These are phyloP conservation scores for Glaucomys volans DNA, from an alignment of 2,113 vertebrate genomes.

Conservation along the genomic window DNA sequence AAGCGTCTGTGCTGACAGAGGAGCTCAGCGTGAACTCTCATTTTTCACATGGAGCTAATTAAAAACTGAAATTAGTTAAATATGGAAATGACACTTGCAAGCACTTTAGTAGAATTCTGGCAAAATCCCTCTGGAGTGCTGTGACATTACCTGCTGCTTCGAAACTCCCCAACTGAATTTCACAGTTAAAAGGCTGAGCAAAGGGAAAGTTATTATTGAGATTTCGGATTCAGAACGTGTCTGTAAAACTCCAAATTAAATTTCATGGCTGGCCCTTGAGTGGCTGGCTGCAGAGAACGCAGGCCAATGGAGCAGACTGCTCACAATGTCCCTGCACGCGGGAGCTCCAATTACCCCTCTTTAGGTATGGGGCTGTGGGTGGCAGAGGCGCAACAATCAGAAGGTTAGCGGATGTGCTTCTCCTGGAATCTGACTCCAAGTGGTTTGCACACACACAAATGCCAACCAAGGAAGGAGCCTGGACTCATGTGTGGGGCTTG, in stretches of 20 bases:
- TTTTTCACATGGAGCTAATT: slow-evolving; percentile 94
- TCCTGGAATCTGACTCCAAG: slow-evolving; percentile 56
- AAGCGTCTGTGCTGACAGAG: slow-evolving; percentile 90
- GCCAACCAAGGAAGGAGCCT: background rate
- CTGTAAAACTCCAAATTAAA: slow-evolving; percentile 91
- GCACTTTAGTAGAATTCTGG: slow-evolving; percentile 92
- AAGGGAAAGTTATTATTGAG: slow-evolving; percentile 90
- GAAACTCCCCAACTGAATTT: slow-evolving; percentile 90
- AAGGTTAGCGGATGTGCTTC: slow-evolving; percentile 53
- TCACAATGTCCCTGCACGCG: slow-evolving; percentile 72
- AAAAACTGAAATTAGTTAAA: slow-evolving; percentile 95
- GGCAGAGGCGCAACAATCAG: slow-evolving; percentile 40
- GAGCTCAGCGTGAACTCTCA: slow-evolving; percentile 91
- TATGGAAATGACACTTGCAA: slow-evolving; percentile 94
- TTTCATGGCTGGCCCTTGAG: slow-evolving; percentile 89
- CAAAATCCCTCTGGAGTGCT: slow-evolving; percentile 90
- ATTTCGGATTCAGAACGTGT: slow-evolving; percentile 88
- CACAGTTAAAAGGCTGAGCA: slow-evolving; percentile 92
- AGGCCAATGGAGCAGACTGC: slow-evolving; percentile 78
- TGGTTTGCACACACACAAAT: background rate
- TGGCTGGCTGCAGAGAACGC: slow-evolving; percentile 79
- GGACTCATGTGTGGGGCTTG: background rate
- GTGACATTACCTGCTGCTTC: slow-evolving; percentile 91
- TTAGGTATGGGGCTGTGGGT: slow-evolving; percentile 79
- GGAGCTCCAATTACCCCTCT: slow-evolving; percentile 82